Evolutionary conservation across 2,113 vertebrate genomes (phyloP), one percentile per base, ranked within the genome.

Genomic region (Megaceryle maxima): DNA sequence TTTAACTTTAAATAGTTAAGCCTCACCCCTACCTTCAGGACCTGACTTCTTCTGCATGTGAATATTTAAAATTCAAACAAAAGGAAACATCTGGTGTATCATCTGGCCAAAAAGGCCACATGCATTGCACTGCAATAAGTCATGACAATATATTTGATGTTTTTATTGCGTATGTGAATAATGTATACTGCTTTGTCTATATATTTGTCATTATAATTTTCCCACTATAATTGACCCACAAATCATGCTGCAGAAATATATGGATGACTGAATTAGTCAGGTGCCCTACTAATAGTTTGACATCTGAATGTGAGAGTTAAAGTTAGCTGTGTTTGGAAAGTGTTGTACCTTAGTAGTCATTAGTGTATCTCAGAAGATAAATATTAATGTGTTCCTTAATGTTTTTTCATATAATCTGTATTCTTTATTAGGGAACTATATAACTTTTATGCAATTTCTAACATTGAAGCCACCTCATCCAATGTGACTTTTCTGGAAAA

Each of bases 161-260:
- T 96, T 98, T 98, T 98, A 98, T 96, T 98, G 87, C 63, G 2
- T 76, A 90, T 94, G 85, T 98, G 96, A 98, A 91, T 98, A 97
- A 97, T 93, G 85, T 93, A 94, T 97, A 91, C 75, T 96, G 72
- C 97, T 96, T 25, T 73, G 55, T 89, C 92, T 94, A 70, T 91
- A 70, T 91, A 90, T 96, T 97, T 97, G 90, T 95, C 97, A 93
- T 94, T 91, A 87, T 96, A 95, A 84, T 94, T 92, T 97, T 91
- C 72, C 83, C 94, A 77, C 86, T 87, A 87, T 90, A 98, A 97
- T 97, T 96, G 98, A 95, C 85, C 82, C 83, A 93, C 95, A 97
- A 97, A 97, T 97, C 97, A 97, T 68, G 41, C 74, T 94, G 88
- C 83, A 97, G 95, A 95, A 97, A 85, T 89, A 87, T 39, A 88